These are phyloP conservation scores for Lepidothrix coronata DNA, from an alignment of 2,113 vertebrate genomes.

Conservation along the genomic window DNA sequence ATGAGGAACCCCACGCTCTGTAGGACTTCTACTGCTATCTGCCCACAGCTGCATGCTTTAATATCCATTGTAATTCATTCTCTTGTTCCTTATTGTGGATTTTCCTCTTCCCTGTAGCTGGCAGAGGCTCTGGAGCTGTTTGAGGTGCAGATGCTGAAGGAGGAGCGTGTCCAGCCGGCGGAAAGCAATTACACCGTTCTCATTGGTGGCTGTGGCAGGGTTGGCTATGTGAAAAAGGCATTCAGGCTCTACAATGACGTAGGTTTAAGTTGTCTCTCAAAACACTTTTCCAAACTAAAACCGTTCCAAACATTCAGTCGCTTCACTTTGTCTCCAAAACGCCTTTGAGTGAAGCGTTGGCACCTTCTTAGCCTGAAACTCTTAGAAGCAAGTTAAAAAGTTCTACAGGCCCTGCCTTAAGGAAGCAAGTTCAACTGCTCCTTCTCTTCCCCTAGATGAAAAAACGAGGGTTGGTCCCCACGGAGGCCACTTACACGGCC, in stretches of 20 bases:
- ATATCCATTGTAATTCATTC: neutral
- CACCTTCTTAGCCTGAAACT: neutral
- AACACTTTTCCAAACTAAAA: neutral
- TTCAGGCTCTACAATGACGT: constrained; percentile 93
- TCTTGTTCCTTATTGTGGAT: neutral
- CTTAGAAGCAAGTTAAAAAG: neutral
- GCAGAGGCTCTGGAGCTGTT: constrained; percentile 89
- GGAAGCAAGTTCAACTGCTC: neutral
- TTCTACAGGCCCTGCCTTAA: neutral
- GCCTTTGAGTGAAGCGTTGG: rapidly evolving
- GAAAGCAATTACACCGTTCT: constrained; percentile 91
- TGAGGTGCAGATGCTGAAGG: constrained; percentile 87
- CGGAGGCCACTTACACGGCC: constrained; percentile 88
- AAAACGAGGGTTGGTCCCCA: constrained; percentile 82
- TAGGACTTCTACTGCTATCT: neutral
- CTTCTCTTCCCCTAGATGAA: constrained; percentile 83
- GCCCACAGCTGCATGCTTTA: rapidly evolving
- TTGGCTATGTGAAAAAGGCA: constrained; percentile 87
- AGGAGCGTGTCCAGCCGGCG: constrained; percentile 80
- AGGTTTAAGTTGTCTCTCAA: neutral
- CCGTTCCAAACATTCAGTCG: neutral
- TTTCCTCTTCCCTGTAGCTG: constrained; percentile 70
- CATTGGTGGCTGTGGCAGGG: constrained; percentile 90
- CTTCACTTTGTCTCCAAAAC: neutral
- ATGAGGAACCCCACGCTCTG: neutral